Conservation (phyloP, 2,888 invertebrate species). For the Latrodectus hesperus region DNA sequence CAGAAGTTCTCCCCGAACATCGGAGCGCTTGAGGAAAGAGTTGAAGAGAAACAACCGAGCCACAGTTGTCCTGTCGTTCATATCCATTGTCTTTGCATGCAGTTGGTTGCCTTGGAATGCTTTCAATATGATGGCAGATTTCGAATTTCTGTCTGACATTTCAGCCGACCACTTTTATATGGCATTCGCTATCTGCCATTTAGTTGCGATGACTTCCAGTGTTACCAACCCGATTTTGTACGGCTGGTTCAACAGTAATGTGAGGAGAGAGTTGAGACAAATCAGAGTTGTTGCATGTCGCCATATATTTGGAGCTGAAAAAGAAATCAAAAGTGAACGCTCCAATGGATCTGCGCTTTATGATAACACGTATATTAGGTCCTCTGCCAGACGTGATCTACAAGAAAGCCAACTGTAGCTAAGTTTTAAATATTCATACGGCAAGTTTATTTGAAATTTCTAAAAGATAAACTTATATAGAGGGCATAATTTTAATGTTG, state of each 20-base stretch:
- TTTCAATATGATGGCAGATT: constrained; percentile 77
- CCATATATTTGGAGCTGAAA: constrained; percentile 20
- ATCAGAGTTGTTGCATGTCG: constrained; percentile 16
- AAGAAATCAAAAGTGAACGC: constrained; percentile 22
- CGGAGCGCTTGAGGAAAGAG: constrained; percentile 61
- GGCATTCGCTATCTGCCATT: constrained; percentile 77
- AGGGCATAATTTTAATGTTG: no score
- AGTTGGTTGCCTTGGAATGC: constrained; percentile 80
- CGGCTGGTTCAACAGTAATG: constrained; percentile 80
- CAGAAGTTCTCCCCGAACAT: constrained; percentile 47
- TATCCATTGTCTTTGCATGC: constrained; percentile 78
- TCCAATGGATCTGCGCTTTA: constrained; percentile 36
- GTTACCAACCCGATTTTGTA: constrained; percentile 80
- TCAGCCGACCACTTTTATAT: constrained; percentile 73
- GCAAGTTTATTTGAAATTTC: no score
- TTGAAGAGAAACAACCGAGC: constrained; percentile 74
- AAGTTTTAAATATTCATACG: neutral
- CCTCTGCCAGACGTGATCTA: constrained; percentile 33
- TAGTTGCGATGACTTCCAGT: constrained; percentile 79
- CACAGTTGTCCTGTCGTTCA: constrained; percentile 77
- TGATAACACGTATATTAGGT: constrained; percentile 57
- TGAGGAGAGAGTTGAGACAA: constrained; percentile 76
- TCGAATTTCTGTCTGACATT: constrained; percentile 71
- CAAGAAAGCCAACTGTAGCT: constrained; percentile 47
- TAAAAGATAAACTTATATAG: no score